Percentiles rank a stretch among this genome's conserved stretches.
Conservation (phyloP, 2,113 vertebrate species). For the Gulo gulo region DNA sequence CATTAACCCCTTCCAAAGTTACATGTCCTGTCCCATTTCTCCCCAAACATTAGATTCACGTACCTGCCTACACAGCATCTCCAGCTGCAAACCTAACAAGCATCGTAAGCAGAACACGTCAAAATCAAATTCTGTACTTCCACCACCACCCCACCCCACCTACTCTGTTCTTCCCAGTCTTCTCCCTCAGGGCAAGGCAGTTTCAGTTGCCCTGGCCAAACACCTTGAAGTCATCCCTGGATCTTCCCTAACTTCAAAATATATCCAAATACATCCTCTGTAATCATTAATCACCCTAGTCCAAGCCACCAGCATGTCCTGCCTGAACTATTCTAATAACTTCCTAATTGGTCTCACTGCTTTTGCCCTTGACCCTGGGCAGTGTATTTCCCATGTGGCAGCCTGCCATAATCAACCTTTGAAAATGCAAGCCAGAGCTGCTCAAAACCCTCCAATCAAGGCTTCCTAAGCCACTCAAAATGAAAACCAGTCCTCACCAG, state of each 20-base stretch:
- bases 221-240: neutral
- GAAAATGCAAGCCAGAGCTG: neutral
- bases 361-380: neutral
- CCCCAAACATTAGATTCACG: neutral
- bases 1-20: neutral
- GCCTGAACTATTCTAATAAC: neutral
- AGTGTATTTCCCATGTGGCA: neutral
- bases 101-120: neutral
- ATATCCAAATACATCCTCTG: neutral
- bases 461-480: neutral
- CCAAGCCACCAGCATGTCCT: neutral
- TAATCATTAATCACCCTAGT: neutral
- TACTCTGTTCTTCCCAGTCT: neutral
- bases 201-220: neutral
- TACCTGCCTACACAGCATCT: neutral
- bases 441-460: neutral
- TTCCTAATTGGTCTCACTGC: neutral
- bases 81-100: neutral
- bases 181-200: neutral
- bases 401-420: neutral
- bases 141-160: neutral
- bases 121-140: constrained; percentile 9
- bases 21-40: neutral
- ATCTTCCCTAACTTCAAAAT: neutral
- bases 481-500: neutral